These are phyloP conservation scores for Coreius guichenoti DNA, from an alignment of 2,797 vertebrate genomes.

Conservation along the genomic window DNA sequence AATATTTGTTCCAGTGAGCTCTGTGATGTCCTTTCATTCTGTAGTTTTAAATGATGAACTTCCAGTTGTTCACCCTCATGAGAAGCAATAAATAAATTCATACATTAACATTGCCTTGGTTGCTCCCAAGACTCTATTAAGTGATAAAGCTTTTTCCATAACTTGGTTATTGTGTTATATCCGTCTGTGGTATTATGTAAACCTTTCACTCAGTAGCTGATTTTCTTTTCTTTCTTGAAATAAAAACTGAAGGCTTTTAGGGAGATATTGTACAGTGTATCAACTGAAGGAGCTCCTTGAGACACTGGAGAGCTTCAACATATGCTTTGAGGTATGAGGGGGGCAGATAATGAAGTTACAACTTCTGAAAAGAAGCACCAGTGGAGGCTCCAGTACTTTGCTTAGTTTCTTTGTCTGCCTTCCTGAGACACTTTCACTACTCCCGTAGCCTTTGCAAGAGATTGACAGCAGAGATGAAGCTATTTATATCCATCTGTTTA, in stretches of 20 bases:
- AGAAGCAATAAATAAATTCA: constrained; percentile 38
- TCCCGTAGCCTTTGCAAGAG: not conserved
- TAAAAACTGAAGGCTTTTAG: constrained; percentile 64
- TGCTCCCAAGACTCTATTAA: constrained; percentile 42
- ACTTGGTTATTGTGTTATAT: constrained; percentile 43
- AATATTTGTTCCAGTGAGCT: constrained; percentile 22
- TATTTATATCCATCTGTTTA: constrained; percentile 14
- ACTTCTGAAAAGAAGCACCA: constrained; percentile 76
- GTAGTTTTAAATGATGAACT: constrained; percentile 42
- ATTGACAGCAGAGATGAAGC: constrained; percentile 27
- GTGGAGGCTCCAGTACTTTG: constrained; percentile 74
- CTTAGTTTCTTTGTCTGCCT: constrained; percentile 32
- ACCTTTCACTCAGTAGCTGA: constrained; percentile 43
- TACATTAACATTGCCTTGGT: constrained; percentile 11
- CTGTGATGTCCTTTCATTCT: constrained; percentile 38
- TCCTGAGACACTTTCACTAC: constrained; percentile 21
- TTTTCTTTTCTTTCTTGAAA: constrained; percentile 37
- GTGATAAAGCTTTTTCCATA: constrained; percentile 55
- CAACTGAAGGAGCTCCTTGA: constrained; percentile 70
- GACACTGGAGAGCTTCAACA: constrained; percentile 74
- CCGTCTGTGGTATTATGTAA: constrained; percentile 48
- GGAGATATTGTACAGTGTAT: constrained; percentile 70
- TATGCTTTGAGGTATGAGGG: constrained; percentile 64
- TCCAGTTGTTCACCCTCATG: constrained; percentile 39
- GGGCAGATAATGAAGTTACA: constrained; percentile 77